These are phyloP conservation scores for Chelmon rostratus DNA, from an alignment of 2,797 vertebrate species.

Conservation along the genomic window DNA sequence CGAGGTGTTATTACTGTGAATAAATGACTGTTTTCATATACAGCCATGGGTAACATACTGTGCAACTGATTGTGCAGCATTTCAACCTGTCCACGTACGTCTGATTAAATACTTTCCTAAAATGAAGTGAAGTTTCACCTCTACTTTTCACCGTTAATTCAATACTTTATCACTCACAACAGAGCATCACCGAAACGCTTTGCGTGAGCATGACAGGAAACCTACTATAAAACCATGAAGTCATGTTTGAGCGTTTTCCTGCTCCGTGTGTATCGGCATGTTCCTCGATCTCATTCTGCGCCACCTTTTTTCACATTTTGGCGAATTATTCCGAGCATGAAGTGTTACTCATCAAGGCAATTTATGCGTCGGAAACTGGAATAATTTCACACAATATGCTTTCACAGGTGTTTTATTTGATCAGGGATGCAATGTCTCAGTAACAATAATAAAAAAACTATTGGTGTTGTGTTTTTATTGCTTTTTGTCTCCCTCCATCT, in stretches of 20 bases:
- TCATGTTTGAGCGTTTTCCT: not conserved
- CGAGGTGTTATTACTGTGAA: conserved; percentile 14
- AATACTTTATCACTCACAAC: not conserved
- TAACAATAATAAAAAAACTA: conserved; percentile 59
- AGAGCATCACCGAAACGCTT: not conserved
- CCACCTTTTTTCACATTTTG: not conserved
- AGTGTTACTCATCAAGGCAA: conserved; percentile 29
- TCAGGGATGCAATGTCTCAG: conserved; percentile 64
- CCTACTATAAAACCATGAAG: not conserved
- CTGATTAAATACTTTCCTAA: not conserved
- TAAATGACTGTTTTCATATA: conserved; percentile 44
- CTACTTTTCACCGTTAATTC: not conserved
- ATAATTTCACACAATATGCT: conserved; percentile 54
- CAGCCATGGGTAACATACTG: not conserved
- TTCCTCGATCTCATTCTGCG: not conserved
- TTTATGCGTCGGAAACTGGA: conserved; percentile 31
- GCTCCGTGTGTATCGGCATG: not conserved
- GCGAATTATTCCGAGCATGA: conserved; percentile 33
- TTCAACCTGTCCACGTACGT: not conserved
- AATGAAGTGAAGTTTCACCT: not conserved
- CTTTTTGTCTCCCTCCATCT: conserved; percentile 65
- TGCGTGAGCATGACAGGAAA: not conserved
- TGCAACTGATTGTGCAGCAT: not conserved
- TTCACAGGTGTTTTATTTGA: conserved; percentile 68
- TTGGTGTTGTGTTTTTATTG: conserved; percentile 75